phyloP scores from a whole-genome alignment of 2,888 invertebrate species.

The Operophtera brumata region DNA sequence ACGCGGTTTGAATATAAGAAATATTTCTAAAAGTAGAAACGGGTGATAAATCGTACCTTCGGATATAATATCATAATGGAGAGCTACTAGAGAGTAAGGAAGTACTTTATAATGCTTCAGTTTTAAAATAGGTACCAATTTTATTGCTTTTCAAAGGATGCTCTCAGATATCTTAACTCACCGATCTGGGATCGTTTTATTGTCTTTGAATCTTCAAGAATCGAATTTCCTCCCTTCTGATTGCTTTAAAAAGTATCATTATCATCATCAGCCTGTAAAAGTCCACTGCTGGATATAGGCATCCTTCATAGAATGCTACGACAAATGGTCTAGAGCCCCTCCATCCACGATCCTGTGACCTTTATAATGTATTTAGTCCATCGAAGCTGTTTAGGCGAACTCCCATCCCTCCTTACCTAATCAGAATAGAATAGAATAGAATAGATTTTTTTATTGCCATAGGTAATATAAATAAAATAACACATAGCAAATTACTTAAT shows the following conservation, averaged over 20 bases:
- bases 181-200: slow-evolving; percentile 30
- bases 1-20: slow-evolving; percentile 16
- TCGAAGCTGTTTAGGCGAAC: too few relatives aligned
- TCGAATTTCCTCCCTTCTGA: slow-evolving; percentile 7
- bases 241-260: background rate
- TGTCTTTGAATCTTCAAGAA: slow-evolving; percentile 15
- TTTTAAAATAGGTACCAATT: slow-evolving; percentile 8
- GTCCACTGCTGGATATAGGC: too few relatives aligned
- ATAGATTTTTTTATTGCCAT: too few relatives aligned
- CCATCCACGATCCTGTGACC: too few relatives aligned
- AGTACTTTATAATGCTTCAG: background rate
- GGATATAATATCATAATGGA: slow-evolving; percentile 5
- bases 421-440: too few relatives aligned
- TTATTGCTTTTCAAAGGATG: slow-evolving; percentile 22
- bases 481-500: too few relatives aligned
- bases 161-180: slow-evolving; percentile 25
- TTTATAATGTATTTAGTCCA: too few relatives aligned
- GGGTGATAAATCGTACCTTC: slow-evolving; percentile 9
- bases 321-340: too few relatives aligned
- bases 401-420: too few relatives aligned
- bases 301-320: too few relatives aligned
- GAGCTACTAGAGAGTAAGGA: background rate
- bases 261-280: too few relatives aligned
- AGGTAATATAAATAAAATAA: too few relatives aligned
- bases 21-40: slow-evolving; percentile 4